Evolutionary conservation across 2,797 vertebrate species (phyloP).

Genomic region (Sebastes reedi): DNA sequence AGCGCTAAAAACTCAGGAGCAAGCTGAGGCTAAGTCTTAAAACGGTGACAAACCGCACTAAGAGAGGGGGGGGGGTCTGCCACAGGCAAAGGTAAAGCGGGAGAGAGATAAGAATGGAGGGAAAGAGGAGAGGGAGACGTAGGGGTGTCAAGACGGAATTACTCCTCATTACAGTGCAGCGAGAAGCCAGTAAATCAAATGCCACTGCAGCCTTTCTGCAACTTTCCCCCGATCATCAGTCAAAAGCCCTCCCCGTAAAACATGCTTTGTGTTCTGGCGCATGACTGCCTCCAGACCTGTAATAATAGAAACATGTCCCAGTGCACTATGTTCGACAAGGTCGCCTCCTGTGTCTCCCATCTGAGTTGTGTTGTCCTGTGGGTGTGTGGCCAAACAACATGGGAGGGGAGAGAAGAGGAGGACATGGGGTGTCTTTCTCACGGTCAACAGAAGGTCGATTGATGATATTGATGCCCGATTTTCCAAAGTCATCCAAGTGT

Average conservation of each 20-base stretch:
- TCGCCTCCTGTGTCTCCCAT: slow-evolving; percentile 69
- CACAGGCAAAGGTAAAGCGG: slow-evolving; percentile 65
- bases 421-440: slow-evolving; percentile 35
- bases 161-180: slow-evolving; percentile 82
- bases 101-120: slow-evolving; percentile 59
- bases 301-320: slow-evolving; percentile 81
- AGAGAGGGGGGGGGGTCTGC: slow-evolving; percentile 30
- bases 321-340: slow-evolving; percentile 73
- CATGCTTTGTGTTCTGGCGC: slow-evolving; percentile 73
- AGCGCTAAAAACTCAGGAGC: slow-evolving; percentile 68
- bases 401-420: not conserved
- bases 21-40: slow-evolving; percentile 60
- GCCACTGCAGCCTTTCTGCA: slow-evolving; percentile 70
- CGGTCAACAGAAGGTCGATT: slow-evolving; percentile 74
- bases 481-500: slow-evolving; percentile 66
- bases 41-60: slow-evolving; percentile 64
- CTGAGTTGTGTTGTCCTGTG: slow-evolving; percentile 68
- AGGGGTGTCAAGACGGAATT: slow-evolving; percentile 81
- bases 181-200: slow-evolving; percentile 84
- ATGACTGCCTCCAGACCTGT: slow-evolving; percentile 78
- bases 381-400: slow-evolving; percentile 60
- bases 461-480: slow-evolving; percentile 73
- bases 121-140: slow-evolving; percentile 56
- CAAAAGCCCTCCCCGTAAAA: slow-evolving; percentile 76
- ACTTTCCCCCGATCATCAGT: slow-evolving; percentile 78